phyloP scores from a whole-genome alignment of 2,888 invertebrate species.

The Pristionchus entomophagus region DNA sequence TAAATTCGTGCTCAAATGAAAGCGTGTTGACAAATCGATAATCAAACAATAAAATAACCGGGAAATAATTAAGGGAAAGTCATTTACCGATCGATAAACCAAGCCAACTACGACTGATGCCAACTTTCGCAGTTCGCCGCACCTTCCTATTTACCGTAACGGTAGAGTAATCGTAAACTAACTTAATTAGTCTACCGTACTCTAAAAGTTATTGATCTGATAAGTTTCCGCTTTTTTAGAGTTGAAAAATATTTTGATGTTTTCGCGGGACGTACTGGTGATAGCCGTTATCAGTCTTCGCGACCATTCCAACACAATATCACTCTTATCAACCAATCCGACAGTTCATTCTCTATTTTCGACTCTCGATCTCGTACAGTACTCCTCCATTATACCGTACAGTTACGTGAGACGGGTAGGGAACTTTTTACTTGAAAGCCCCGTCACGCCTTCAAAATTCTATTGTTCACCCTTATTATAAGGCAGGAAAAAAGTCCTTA shows the following conservation, averaged over 20 bases:
- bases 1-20: not conserved
- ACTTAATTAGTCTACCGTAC: not conserved
- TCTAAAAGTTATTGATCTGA: not conserved
- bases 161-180: not conserved
- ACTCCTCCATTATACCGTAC: not conserved
- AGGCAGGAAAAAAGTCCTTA: not conserved
- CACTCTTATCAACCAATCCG: slow-evolving; percentile 1
- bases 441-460: not conserved
- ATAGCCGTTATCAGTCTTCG: not conserved
- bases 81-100: not conserved
- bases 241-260: slow-evolving; percentile 4
- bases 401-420: not conserved
- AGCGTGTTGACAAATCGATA: not conserved
- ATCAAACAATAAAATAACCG: not conserved
- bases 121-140: slow-evolving; percentile 12
- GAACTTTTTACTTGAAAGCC: too few relatives aligned
- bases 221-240: not conserved
- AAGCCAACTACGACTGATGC: too few relatives aligned
- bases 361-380: not conserved
- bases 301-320: not conserved
- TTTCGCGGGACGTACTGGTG: not conserved
- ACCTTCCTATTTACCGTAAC: not conserved
- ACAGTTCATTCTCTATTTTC: slow-evolving; percentile 12
- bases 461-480: not conserved
- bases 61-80: not conserved